Percentiles rank a stretch among this genome's conserved stretches.
These are phyloP conservation scores for Trematomus bernacchii DNA, from an alignment of 2,797 vertebrate species.

Conservation along the genomic window DNA sequence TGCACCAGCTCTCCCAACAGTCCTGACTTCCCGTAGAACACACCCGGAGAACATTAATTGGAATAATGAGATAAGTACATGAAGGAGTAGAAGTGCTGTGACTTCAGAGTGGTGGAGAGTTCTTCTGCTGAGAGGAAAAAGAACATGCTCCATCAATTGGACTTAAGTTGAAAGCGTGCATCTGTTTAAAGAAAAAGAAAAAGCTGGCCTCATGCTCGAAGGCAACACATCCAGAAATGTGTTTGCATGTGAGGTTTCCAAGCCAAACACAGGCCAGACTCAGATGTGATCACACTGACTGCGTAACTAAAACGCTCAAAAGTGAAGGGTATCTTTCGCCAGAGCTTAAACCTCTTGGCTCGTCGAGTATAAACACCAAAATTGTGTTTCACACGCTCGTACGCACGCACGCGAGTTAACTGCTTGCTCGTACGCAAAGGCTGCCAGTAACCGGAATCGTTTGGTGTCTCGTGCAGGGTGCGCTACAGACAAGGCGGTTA, in stretches of 20 bases:
- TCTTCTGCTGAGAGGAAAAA: conserved; percentile 55
- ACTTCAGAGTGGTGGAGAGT: conserved; percentile 36
- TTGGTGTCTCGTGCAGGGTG: conserved; percentile 56
- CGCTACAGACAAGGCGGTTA: conserved; percentile 57
- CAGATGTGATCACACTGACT: conserved; percentile 71
- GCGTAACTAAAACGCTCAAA: conserved; percentile 73
- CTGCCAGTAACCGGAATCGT: conserved; percentile 56
- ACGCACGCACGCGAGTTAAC: conserved; percentile 52
- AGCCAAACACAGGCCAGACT: conserved; percentile 75
- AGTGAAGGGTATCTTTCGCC: conserved; percentile 66
- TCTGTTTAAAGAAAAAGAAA: conserved; percentile 52
- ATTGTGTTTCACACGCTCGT: conserved; percentile 59
- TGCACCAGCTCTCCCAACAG: conserved; percentile 49
- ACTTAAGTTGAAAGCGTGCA: conserved; percentile 56
- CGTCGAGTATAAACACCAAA: conserved; percentile 70
- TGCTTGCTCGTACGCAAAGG: conserved; percentile 31
- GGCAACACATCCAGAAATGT: conserved; percentile 76
- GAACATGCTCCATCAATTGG: conserved; percentile 73
- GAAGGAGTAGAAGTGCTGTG: conserved; percentile 49
- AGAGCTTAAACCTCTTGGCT: conserved; percentile 65
- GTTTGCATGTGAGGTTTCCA: conserved; percentile 75
- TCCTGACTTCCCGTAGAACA: conserved; percentile 44
- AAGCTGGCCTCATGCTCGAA: conserved; percentile 40
- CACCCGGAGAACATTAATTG: conserved; percentile 58
- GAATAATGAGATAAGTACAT: conserved; percentile 62